Conservation (phyloP, 2,888 invertebrate genomes). For the Troides helena region DNA sequence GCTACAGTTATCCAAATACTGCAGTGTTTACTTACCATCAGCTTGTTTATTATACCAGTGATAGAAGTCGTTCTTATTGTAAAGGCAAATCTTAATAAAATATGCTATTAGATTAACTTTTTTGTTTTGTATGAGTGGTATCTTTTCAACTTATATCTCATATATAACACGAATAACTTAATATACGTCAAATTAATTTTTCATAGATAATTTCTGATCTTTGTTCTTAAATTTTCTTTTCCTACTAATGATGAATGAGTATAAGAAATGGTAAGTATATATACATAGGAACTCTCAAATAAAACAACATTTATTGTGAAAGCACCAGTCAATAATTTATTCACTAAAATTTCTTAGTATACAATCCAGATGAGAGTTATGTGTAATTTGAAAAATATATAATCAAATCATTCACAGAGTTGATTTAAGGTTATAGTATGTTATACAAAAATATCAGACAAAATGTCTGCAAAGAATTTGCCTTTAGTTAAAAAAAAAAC, state of each 20-base stretch:
- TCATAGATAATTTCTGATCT: no score
- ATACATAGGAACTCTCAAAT: slow-evolving; percentile 42
- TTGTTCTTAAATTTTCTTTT: no score
- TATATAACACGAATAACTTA: no score
- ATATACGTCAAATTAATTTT: no score
- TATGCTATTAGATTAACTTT: no score
- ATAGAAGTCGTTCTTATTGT: no score
- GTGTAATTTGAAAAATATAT: slow-evolving; percentile 35
- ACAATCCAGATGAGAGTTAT: slow-evolving; percentile 61
- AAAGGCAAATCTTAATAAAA: no score
- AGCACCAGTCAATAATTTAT: slow-evolving; percentile 81
- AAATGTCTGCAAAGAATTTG: background rate
- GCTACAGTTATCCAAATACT: no score
- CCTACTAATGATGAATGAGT: background rate
- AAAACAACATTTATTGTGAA: slow-evolving; percentile 75
- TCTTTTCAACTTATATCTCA: no score
- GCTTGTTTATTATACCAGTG: no score
- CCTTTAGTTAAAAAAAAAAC: background rate
- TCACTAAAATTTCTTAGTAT: slow-evolving; percentile 75
- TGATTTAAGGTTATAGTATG: slow-evolving; percentile 10
- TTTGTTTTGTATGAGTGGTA: no score
- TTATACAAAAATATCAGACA: slow-evolving; percentile 4
- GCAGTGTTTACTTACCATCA: no score
- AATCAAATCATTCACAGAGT: slow-evolving; percentile 4
- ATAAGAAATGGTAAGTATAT: background rate